These are phyloP conservation scores for Pangasianodon hypophthalmus DNA, from an alignment of 2,113 vertebrate species.

Conservation along the genomic window DNA sequence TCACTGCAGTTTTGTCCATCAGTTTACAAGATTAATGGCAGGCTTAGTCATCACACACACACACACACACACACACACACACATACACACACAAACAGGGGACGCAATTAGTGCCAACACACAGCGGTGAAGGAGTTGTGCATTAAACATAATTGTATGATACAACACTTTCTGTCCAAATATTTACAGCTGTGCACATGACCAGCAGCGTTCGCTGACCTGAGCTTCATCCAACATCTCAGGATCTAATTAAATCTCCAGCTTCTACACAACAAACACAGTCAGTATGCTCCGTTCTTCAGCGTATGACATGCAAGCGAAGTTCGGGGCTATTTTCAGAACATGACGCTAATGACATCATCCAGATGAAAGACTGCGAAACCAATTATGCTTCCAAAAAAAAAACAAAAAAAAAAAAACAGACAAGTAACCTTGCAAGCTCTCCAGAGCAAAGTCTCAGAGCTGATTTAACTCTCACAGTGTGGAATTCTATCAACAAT, in stretches of 20 bases:
- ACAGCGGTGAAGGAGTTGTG: not conserved
- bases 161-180: not conserved
- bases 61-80: not conserved
- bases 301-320: not conserved
- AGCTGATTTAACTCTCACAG: too few relatives aligned
- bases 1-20: not conserved
- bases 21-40: conserved; percentile 24
- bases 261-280: not conserved
- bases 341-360: not conserved
- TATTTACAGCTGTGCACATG: not conserved
- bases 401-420: not conserved
- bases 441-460: not conserved
- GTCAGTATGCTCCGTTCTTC: too few relatives aligned
- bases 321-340: not conserved
- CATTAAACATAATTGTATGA: not conserved
- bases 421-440: not conserved
- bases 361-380: not conserved
- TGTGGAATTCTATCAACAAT: not conserved
- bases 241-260: not conserved
- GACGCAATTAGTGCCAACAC: not conserved
- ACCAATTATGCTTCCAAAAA: not conserved
- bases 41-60: conserved; percentile 8
- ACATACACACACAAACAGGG: not conserved
- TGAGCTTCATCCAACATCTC: not conserved
- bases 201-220: not conserved